These are phyloP conservation scores for Petrocephalus zakoni DNA, from an alignment of 2,113 vertebrate genomes.

Conservation along the genomic window DNA sequence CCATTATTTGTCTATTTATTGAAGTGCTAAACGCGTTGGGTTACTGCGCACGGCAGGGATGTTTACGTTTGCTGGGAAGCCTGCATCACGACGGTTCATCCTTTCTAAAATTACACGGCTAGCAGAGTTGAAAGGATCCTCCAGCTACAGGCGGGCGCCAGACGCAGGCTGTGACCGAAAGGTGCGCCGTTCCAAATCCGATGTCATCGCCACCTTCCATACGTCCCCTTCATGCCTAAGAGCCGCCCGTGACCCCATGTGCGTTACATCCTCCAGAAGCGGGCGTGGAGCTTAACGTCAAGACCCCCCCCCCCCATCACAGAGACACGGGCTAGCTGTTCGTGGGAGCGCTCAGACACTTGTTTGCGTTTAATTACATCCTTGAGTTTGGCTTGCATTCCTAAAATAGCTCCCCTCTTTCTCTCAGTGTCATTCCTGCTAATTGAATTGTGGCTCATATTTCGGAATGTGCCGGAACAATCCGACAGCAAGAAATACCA, in stretches of 20 bases:
- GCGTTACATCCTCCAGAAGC: not conserved
- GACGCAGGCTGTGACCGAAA: not conserved
- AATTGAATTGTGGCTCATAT: conserved; percentile 6
- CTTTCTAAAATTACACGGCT: not conserved
- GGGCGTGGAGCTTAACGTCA: not conserved
- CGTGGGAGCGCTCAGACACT: not conserved
- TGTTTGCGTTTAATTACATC: conserved; percentile 12
- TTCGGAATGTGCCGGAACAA: not conserved
- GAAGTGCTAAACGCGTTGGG: not conserved
- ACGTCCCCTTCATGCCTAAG: not conserved
- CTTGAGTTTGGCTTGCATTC: not conserved
- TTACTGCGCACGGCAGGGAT: not conserved
- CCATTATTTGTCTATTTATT: not conserved
- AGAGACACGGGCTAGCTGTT: not conserved
- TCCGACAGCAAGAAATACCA: not conserved
- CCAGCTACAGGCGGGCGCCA: not conserved
- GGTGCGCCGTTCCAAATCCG: not conserved
- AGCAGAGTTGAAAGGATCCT: not conserved
- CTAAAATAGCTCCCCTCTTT: not conserved
- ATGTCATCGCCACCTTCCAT: not conserved
- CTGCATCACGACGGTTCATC: not conserved
- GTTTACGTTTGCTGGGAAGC: conserved; percentile 6
- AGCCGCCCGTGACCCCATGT: not conserved
- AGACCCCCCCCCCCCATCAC: not conserved
- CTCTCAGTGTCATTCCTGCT: not conserved